Conservation (phyloP, 1,140 invertebrate genomes). For the Atta colombica region DNA sequence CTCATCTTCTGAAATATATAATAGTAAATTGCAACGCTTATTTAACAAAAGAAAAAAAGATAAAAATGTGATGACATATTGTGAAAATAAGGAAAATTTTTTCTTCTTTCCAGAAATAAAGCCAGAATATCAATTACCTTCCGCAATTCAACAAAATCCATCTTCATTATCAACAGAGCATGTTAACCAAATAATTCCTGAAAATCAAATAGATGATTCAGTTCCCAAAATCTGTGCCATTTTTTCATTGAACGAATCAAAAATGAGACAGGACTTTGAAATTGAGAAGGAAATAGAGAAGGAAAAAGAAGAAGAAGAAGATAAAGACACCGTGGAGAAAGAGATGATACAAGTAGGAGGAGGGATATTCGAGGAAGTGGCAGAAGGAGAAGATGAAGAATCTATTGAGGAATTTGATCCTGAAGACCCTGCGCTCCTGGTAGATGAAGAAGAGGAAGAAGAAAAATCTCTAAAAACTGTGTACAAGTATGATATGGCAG, state of each 20-base stretch:
- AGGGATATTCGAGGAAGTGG: conserved; percentile 63
- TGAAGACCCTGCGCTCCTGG: conserved; percentile 79
- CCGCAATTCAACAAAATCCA: conserved; percentile 27
- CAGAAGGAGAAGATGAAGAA: conserved; percentile 79
- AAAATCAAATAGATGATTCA: conserved; percentile 16
- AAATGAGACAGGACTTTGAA: not conserved
- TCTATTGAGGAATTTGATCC: conserved; percentile 85
- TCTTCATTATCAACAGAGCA: not conserved
- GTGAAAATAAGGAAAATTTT: not conserved
- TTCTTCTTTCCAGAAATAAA: conserved; percentile 9
- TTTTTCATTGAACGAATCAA: conserved; percentile 28
- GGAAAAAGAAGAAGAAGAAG: not conserved
- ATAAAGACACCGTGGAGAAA: not conserved
- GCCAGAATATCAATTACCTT: not conserved
- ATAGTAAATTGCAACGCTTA: not conserved
- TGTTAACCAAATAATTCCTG: not conserved
- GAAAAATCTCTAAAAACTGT: conserved; percentile 62
- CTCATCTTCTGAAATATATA: not conserved
- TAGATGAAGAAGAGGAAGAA: conserved; percentile 66
- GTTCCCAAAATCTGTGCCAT: conserved; percentile 41
- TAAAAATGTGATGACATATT: not conserved
- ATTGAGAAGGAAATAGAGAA: not conserved
- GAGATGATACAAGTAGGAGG: not conserved
- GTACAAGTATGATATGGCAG: conserved; percentile 76
- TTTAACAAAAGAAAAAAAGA: not conserved